Evolutionary conservation across 2,113 vertebrate species (phyloP), one percentile per base, ranked within the genome.

Genomic region (Genyomyrus donnyi): DNA sequence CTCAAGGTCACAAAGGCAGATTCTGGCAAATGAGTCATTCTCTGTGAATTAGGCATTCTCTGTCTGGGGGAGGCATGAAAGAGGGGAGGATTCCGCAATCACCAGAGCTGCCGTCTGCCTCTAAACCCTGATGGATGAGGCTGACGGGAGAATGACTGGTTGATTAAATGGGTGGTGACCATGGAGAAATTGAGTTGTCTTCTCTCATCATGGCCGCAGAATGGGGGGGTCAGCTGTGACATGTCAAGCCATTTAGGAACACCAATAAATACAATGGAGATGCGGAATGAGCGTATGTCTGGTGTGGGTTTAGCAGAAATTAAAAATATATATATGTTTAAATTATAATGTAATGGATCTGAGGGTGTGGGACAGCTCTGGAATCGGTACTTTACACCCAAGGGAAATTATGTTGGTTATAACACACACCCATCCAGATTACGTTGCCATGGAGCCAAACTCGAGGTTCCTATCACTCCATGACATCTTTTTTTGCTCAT

Each of bases 51-150:
- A 93, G 90, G n/a, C 27, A 91, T 92, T 91, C 90, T 85, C 90
- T 49, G 90, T 52, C 90, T 91, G 91, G 70, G 88, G 39, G 85
- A 85, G 35, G 85, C n/a, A 21, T 66, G 89, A 87, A 24, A 39
- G 88, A 85, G 83, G 42, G 46, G 52, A 84, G 62, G 94, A 94
- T 94, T 94, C 92, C 92, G 85, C 89, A 92, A 90, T 96, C 93
- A 92, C 94, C 94, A 94, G 93, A 94, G 93, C 91, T 91, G 89
- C 93, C 91, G 94, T 94, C 89, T 80, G 62, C 74, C 31, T 42
- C 87, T 94, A 42, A 95, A 96, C 94, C 94, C 91, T 94, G 95
- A 96, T 93, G 94, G 94, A 95, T 94, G 95, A 93, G 91, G 90
- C 89, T 15, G 49, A 91, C 90, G 94, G 90, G 92, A 93, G 93